A percentile compares a stretch with the other conserved stretches of the same genome.
Evolutionary conservation across 2,888 invertebrate genomes (phyloP).

Genomic region (Eristalis pertinax): DNA sequence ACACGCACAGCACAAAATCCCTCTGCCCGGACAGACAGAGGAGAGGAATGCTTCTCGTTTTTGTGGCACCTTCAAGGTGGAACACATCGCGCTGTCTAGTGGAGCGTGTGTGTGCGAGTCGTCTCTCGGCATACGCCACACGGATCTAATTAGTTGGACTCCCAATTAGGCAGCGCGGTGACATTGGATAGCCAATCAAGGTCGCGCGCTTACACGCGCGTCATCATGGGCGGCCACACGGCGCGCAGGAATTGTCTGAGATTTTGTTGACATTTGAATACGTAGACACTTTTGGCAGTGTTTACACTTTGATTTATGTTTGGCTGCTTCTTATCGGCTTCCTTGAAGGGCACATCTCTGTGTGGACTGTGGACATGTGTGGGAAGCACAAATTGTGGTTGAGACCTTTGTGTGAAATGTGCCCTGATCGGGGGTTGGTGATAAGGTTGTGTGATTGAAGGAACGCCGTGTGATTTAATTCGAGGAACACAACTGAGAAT

Average conservation of each 20-base stretch:
- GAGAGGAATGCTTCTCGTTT: background rate
- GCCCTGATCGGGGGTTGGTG: background rate
- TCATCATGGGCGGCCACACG: background rate
- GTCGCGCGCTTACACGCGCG: background rate
- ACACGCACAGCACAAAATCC: background rate
- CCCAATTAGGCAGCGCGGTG: conserved; percentile 14
- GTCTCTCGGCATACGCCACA: background rate
- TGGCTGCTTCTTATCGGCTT: background rate
- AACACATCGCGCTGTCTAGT: background rate
- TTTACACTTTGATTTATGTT: background rate
- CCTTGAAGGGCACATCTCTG: background rate
- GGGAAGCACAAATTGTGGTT: background rate
- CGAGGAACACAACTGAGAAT: too few species aligned
- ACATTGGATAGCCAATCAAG: conserved; percentile 40
- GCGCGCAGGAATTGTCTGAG: background rate
- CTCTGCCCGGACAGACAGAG: background rate
- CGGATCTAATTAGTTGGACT: conserved; percentile 16
- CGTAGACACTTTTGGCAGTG: background rate
- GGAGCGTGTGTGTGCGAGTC: background rate
- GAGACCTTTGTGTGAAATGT: background rate
- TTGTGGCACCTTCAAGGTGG: conserved; percentile 12
- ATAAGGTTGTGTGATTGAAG: background rate
- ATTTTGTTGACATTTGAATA: background rate
- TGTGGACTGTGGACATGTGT: background rate
- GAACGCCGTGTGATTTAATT: too few species aligned